These are phyloP conservation scores for Parnassius smintheus DNA, from an alignment of 2,888 invertebrate genomes.

Conservation along the genomic window DNA sequence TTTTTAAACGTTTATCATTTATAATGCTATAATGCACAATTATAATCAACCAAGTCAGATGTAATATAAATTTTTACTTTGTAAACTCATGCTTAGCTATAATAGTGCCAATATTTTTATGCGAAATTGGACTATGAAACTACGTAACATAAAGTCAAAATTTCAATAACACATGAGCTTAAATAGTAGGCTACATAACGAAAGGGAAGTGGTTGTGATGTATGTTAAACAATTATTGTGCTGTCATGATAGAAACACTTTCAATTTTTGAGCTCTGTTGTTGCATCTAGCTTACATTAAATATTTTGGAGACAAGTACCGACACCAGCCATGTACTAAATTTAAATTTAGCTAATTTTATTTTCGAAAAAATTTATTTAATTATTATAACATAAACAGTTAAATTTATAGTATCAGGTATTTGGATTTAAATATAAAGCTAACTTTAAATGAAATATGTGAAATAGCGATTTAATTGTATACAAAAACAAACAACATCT, in stretches of 20 bases:
- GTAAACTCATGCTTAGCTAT: constrained; percentile 34
- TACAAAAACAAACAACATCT: too few relatives aligned
- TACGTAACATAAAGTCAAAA: constrained; percentile 38
- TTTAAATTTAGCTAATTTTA: too few relatives aligned
- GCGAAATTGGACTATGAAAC: constrained; percentile 38
- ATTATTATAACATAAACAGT: too few relatives aligned
- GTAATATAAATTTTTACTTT: constrained; percentile 23
- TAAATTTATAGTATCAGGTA: too few relatives aligned
- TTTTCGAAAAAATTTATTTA: too few relatives aligned
- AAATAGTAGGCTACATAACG: constrained; percentile 41
- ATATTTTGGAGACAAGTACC: constrained; percentile 35
- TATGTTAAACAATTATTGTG: constrained; percentile 29
- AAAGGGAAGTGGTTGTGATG: constrained; percentile 61
- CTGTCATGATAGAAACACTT: constrained; percentile 29
- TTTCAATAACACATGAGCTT: constrained; percentile 57
- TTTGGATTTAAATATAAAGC: too few relatives aligned
- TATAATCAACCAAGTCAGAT: constrained; percentile 26
- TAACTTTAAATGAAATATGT: too few relatives aligned
- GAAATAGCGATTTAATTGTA: too few relatives aligned
- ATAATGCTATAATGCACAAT: constrained; percentile 21
- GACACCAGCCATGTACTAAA: neutral
- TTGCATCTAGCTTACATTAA: constrained; percentile 42
- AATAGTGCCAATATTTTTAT: constrained; percentile 51
- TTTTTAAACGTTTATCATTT: constrained; percentile 16
- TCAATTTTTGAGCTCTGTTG: constrained; percentile 44